These are phyloP conservation scores for Helicoverpa armigera DNA, from an alignment of 1,140 invertebrate species.

Conservation along the genomic window DNA sequence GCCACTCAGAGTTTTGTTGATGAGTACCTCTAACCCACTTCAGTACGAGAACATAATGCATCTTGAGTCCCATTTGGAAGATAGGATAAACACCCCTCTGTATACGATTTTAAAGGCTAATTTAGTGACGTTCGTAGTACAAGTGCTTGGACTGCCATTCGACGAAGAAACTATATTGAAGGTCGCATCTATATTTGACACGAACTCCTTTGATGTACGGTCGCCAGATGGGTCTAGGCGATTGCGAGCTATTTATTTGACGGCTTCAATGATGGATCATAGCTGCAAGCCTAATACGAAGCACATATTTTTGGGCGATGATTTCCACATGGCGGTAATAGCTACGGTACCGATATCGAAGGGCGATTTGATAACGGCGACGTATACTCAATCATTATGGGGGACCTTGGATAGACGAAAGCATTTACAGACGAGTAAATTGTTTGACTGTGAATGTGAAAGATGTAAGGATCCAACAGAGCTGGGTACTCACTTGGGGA, in stretches of 20 bases:
- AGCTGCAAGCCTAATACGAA: conserved; percentile 89
- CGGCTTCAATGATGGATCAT: conserved; percentile 89
- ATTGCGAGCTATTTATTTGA: conserved; percentile 88
- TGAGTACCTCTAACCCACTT: conserved; percentile 86
- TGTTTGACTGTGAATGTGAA: conserved; percentile 89
- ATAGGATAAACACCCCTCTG: conserved; percentile 87
- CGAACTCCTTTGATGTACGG: conserved; percentile 89
- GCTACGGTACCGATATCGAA: conserved; percentile 89
- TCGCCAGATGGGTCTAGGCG: conserved; percentile 80
- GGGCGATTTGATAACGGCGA: conserved; percentile 88
- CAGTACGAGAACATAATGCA: conserved; percentile 86
- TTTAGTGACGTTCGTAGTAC: conserved; percentile 88
- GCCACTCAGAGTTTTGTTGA: conserved; percentile 88
- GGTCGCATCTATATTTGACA: conserved; percentile 89
- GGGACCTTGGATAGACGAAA: conserved; percentile 88
- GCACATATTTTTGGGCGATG: conserved; percentile 87
- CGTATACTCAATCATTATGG: conserved; percentile 90
- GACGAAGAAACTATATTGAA: conserved; percentile 88
- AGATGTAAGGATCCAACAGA: conserved; percentile 89
- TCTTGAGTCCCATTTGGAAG: conserved; percentile 88
- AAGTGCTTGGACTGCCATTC: conserved; percentile 86
- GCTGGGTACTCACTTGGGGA: conserved; percentile 88
- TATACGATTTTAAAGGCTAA: conserved; percentile 88
- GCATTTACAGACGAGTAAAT: conserved; percentile 89
- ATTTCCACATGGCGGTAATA: conserved; percentile 86